These are phyloP conservation scores for Lepidurus packardi DNA, from an alignment of 1,140 invertebrate genomes.

Conservation along the genomic window DNA sequence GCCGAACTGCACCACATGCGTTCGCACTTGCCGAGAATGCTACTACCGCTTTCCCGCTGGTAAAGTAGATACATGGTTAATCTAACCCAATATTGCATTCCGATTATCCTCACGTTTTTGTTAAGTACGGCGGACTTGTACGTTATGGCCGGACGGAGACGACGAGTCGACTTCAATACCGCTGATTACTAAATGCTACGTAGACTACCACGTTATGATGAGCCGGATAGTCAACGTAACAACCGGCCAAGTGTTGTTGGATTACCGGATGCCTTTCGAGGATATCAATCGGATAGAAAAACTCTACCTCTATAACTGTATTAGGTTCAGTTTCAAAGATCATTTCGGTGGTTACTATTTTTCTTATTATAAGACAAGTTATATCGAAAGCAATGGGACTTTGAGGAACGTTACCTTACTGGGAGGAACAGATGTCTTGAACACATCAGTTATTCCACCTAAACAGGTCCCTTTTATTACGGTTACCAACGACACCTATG, in stretches of 20 bases:
- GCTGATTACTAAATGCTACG: background rate
- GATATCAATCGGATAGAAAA: background rate
- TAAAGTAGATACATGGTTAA: too few relatives aligned
- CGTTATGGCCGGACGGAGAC: background rate
- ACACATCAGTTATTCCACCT: background rate
- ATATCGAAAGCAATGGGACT: background rate
- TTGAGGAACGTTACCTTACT: background rate
- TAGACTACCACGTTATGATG: background rate
- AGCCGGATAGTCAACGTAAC: background rate
- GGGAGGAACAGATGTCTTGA: background rate
- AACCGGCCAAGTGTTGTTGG: background rate
- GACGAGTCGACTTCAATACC: background rate
- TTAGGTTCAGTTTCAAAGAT: background rate
- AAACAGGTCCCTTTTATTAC: background rate
- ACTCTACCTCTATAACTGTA: background rate
- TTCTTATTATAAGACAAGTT: background rate
- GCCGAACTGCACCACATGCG: background rate
- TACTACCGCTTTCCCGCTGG: too few relatives aligned
- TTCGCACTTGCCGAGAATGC: background rate
- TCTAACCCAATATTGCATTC: too few relatives aligned
- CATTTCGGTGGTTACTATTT: background rate
- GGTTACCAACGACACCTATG: background rate
- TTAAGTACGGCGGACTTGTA: background rate
- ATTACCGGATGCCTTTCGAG: background rate
- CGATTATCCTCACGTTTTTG: too few relatives aligned